phyloP scores from a whole-genome alignment of 2,113 vertebrate species.

The Phasianus colchicus region DNA sequence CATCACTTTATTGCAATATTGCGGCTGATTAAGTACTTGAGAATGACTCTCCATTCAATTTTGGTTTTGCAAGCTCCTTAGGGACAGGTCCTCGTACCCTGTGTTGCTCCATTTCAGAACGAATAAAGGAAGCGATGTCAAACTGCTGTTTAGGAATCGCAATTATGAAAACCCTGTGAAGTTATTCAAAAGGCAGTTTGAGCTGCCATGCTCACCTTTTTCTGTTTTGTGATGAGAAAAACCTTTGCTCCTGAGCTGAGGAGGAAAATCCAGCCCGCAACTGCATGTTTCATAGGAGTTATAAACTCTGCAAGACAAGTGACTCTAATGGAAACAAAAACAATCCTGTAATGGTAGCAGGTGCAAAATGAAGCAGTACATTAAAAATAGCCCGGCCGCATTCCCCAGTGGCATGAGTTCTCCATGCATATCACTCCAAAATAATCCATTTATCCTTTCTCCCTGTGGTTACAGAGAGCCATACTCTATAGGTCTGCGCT shows the following conservation, averaged over 20 bases:
- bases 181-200: neutral
- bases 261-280: neutral
- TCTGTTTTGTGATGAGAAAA: constrained; percentile 3
- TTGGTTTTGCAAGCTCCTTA: constrained; percentile 59
- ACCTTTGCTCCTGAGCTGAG: neutral
- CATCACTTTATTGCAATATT: constrained; percentile 63
- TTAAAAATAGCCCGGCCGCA: constrained; percentile 65
- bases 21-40: constrained; percentile 50
- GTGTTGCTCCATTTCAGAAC: constrained; percentile 29
- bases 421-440: constrained; percentile 16
- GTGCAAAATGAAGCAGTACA: constrained; percentile 66
- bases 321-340: constrained; percentile 53
- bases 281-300: neutral
- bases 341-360: constrained; percentile 66
- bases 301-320: constrained; percentile 58
- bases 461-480: neutral
- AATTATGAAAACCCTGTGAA: neutral
- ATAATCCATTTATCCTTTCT: constrained; percentile 64
- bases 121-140: constrained; percentile 6
- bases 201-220: neutral
- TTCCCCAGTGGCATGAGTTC: constrained; percentile 43
- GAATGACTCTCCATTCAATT: constrained; percentile 43
- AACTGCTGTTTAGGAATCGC: neutral
- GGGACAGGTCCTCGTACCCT: constrained; percentile 3
- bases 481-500: neutral